These are phyloP conservation scores for Berghia stephanieae DNA, from an alignment of 1,140 invertebrate genomes.

Conservation along the genomic window DNA sequence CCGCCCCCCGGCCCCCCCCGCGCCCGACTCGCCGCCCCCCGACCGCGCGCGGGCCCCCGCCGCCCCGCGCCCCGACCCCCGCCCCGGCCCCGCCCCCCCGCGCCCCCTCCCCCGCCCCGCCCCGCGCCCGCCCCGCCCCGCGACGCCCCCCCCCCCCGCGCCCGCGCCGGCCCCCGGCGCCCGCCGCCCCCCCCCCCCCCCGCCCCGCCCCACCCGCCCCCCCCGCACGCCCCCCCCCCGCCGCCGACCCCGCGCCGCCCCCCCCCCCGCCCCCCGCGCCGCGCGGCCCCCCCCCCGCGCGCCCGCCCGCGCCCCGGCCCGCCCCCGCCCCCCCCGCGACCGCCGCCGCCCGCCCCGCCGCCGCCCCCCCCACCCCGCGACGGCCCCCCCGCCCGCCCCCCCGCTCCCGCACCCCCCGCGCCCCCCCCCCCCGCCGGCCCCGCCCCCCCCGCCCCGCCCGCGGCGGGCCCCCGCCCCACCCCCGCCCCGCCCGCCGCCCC, in stretches of 20 bases:
- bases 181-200: not conserved
- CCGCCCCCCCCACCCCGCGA: not conserved
- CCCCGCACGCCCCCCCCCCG: conserved; percentile 14
- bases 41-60: not conserved
- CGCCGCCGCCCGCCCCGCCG: not conserved
- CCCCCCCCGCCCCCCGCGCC: not conserved
- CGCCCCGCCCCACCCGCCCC: not conserved
- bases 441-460: not conserved
- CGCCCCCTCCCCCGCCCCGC: conserved; percentile 3
- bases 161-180: not conserved
- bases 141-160: conserved; percentile 13
- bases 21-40: not conserved
- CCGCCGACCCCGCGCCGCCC: not conserved
- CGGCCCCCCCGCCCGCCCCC: not conserved
- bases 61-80: conserved; percentile 8
- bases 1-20: conserved; percentile 9
- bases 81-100: not conserved
- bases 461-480: not conserved
- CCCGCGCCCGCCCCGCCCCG: conserved; percentile 22
- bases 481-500: not conserved
- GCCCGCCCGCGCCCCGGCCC: not conserved
- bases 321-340: not conserved
- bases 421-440: not conserved
- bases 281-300: not conserved
- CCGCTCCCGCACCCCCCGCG: not conserved